These are phyloP conservation scores for Danio kyathit DNA, from an alignment of 2,797 vertebrate species.

Conservation along the genomic window DNA sequence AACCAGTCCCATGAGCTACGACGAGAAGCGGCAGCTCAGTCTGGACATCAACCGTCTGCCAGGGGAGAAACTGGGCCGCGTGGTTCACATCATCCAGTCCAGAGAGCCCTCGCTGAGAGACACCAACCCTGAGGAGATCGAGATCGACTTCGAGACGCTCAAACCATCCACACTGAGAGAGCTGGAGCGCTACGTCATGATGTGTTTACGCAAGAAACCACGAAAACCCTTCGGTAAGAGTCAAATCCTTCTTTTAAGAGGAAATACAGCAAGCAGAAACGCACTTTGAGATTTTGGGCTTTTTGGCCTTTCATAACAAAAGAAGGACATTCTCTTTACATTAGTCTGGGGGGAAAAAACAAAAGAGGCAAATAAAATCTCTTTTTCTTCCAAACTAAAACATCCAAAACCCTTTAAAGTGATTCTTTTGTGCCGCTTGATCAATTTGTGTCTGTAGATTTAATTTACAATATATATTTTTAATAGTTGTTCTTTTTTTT, in stretches of 20 bases:
- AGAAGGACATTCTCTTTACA: too few relatives aligned
- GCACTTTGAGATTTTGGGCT: too few relatives aligned
- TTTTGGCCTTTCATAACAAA: too few relatives aligned
- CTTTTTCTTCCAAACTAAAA: too few relatives aligned
- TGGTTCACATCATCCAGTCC: constrained; percentile 95
- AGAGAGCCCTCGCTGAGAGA: constrained; percentile 91
- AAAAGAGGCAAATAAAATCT: too few relatives aligned
- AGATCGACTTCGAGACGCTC: constrained; percentile 95
- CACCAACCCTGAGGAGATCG: constrained; percentile 95
- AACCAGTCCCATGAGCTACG: constrained; percentile 91
- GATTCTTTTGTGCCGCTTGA: too few relatives aligned
- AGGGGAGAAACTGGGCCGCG: constrained; percentile 91
- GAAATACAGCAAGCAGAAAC: too few relatives aligned
- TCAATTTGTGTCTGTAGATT: too few relatives aligned
- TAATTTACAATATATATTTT: too few relatives aligned
- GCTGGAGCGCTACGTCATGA: constrained; percentile 92
- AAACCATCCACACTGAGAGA: constrained; percentile 93
- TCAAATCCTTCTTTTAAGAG: background rate
- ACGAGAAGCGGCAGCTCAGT: constrained; percentile 93
- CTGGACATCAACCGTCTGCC: constrained; percentile 95
- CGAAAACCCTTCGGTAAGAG: constrained; percentile 86
- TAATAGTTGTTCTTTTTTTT: too few relatives aligned
- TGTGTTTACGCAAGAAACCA: constrained; percentile 92
- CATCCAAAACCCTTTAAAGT: too few relatives aligned
- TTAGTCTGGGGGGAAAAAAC: too few relatives aligned